These are phyloP conservation scores for Plumapathes pennacea DNA, from an alignment of 92 coral and sea anemone species.

Conservation along the genomic window DNA sequence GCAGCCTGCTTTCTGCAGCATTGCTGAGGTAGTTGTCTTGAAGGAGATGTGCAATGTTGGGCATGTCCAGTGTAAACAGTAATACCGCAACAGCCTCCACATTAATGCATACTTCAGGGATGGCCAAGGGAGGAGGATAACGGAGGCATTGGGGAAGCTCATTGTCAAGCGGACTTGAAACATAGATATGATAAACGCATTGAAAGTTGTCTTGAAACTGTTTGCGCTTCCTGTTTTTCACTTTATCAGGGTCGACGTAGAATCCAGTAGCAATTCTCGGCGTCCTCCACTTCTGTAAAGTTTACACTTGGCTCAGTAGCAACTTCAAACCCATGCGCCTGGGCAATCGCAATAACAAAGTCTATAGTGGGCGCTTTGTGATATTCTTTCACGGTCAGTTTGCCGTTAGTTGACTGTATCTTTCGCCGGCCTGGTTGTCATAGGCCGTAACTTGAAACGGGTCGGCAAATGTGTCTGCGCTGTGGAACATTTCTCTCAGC, in stretches of 20 bases:
- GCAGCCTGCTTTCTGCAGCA: conserved; percentile 29
- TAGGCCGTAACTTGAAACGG: no score
- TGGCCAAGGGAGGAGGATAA: conserved; percentile 25
- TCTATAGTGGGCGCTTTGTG: no score
- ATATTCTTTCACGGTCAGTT: no score
- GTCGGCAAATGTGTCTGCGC: no score
- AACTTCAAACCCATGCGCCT: no score
- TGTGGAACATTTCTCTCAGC: no score
- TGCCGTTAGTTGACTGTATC: no score
- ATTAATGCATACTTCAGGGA: conserved; percentile 25
- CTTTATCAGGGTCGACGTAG: neutral
- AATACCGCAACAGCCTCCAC: conserved; percentile 17
- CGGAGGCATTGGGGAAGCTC: conserved; percentile 14
- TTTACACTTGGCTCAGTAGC: no score
- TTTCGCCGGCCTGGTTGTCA: no score
- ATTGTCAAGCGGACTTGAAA: conserved; percentile 10
- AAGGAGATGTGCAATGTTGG: conserved; percentile 22
- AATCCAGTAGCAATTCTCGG: neutral
- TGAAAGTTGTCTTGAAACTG: neutral
- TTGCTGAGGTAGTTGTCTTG: conserved; percentile 19
- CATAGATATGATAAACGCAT: neutral
- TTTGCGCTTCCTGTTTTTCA: neutral
- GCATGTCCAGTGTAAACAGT: conserved; percentile 18
- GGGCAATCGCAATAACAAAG: no score
- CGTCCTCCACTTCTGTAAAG: no score